Conservation (phyloP, 2,888 invertebrate genomes). For the Rotaria magnacalcarata region DNA sequence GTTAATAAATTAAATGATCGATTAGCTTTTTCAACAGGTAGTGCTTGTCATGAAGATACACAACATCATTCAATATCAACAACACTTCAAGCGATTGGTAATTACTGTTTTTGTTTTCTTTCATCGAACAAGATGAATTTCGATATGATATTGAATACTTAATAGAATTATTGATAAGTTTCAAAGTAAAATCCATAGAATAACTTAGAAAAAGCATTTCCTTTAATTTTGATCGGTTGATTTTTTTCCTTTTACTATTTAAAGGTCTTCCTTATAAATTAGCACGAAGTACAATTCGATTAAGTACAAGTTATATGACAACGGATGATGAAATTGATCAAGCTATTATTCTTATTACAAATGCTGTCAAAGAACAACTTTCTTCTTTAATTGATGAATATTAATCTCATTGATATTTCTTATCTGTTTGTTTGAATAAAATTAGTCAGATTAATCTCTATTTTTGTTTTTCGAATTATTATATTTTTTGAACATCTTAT, state of each 20-base stretch:
- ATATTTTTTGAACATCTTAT: too few relatives aligned
- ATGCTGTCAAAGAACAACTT: neutral
- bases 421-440: too few relatives aligned
- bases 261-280: neutral
- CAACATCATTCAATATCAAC: neutral
- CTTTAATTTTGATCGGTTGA: too few relatives aligned
- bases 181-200: too few relatives aligned
- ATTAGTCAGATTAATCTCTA: too few relatives aligned
- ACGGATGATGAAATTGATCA: slow-evolving; percentile 6
- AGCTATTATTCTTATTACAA: neutral
- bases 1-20: neutral
- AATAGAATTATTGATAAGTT: neutral
- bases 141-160: too few relatives aligned
- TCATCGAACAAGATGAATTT: neutral
- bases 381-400: neutral
- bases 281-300: neutral
- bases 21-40: neutral
- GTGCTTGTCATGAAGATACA: slow-evolving; percentile 26
- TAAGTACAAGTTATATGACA: slow-evolving; percentile 5
- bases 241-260: neutral
- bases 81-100: slow-evolving; percentile 4
- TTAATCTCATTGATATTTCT: too few relatives aligned
- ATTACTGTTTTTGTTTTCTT: neutral
- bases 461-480: too few relatives aligned
- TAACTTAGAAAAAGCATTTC: too few relatives aligned